Conservation (phyloP, 2,888 invertebrate genomes). For the Epistrophella euchroma region DNA sequence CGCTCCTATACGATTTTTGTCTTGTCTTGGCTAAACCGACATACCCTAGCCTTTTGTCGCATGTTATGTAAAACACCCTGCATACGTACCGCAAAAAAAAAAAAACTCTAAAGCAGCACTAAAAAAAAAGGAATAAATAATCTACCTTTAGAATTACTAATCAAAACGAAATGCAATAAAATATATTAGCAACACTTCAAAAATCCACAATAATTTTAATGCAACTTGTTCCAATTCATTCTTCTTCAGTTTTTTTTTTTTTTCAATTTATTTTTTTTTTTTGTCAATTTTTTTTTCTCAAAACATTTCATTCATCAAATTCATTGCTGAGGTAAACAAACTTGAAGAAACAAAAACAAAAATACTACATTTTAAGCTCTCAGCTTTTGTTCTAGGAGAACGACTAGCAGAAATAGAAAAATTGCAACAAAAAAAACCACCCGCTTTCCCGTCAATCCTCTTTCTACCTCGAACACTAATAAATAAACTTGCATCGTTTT, state of each 20-base stretch:
- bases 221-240: conserved; percentile 39
- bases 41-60: too few relatives aligned
- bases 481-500: conserved; percentile 37
- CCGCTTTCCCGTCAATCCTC: not conserved
- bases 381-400: conserved; percentile 36
- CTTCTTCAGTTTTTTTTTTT: not conserved
- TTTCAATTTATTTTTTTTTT: not conserved
- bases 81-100: too few relatives aligned
- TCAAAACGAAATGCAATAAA: not conserved
- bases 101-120: too few relatives aligned
- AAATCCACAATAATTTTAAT: not conserved
- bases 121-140: too few relatives aligned
- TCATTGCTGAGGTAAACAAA: conserved; percentile 45
- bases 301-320: conserved; percentile 25
- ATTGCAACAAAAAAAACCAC: not conserved
- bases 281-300: conserved; percentile 2
- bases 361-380: conserved; percentile 44
- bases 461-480: conserved; percentile 1
- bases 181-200: not conserved
- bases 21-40: too few relatives aligned
- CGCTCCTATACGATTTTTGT: too few relatives aligned
- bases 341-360: conserved; percentile 23
- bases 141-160: too few relatives aligned
- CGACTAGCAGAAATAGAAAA: not conserved
- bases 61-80: too few relatives aligned